Evolutionary conservation across 2,113 vertebrate genomes (phyloP), one percentile per base, ranked within the genome.

Genomic region (Scomber scombrus): DNA sequence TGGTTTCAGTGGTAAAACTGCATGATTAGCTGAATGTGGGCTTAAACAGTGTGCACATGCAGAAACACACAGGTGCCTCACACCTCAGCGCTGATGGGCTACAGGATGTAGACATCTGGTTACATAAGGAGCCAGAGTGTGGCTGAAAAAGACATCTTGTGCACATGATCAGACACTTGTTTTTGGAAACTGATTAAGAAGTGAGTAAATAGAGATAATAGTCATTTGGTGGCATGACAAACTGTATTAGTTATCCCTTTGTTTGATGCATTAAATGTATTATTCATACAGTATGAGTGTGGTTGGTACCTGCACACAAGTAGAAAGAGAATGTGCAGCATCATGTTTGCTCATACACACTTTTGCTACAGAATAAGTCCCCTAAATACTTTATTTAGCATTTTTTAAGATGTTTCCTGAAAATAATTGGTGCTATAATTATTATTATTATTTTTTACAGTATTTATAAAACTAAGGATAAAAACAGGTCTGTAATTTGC

Each of bases 211-310:
- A 78, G 12, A 78, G 69, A 40, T 78, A 78, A 71, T 51, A 85
- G 71, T 84, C 66, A 83, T 80, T 86, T 88, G 77, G 67, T 80
- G 61, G 58, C 60, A 65, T 81, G 77, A 84, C 82, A 74, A 78
- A 83, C 57, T 73, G 72, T 77, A 65, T 86, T 77, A 82, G 63
- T 72, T 82, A 50, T 51, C 65, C 68, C 49, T 40, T 40, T 60
- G 73, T 81, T 73, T 64, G 73, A 85, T 85, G 40, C 62, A 78
- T 72, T 69, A 75, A 75, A 81, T 88, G 65, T 75, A 69, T 84
- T 80, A 86, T 81, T 89, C 78, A 86, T 75, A 23, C 49, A 40
- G 7, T 40, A 9, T 10, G 34, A 56, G 67, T 45, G 78, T 65
- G 49, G 57, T 66, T 67, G 56, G 64, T 0, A 18, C 16, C 64